Conservation (phyloP, 2,113 vertebrate genomes). For the Cynoglossus semilaevis region DNA sequence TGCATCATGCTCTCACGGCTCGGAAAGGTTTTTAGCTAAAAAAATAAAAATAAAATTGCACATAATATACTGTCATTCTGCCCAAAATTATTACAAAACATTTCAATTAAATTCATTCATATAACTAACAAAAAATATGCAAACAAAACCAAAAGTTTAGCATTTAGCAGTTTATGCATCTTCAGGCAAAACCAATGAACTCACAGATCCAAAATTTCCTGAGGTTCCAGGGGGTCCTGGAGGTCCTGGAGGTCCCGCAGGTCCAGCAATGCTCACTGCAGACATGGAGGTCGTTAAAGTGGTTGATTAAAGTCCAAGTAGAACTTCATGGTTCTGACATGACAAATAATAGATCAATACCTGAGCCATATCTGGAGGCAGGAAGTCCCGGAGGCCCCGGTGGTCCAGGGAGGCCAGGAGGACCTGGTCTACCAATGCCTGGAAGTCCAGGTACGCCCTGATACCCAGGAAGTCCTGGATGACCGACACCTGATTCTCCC, state of each 20-base stretch:
- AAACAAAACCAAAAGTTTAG: too few relatives aligned
- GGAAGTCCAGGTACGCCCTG: slow-evolving; percentile 86
- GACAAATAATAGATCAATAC: slow-evolving; percentile 48
- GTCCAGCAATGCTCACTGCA: slow-evolving; percentile 78
- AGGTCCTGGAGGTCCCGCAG: slow-evolving; percentile 87
- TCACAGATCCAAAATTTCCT: slow-evolving; percentile 77
- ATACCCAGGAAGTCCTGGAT: slow-evolving; percentile 82
- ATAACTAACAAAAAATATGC: too few relatives aligned
- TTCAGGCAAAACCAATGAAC: too few relatives aligned
- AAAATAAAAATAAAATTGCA: background rate
- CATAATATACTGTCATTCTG: background rate
- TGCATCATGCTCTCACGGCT: slow-evolving; percentile 82
- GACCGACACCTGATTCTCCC: slow-evolving; percentile 84
- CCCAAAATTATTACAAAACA: too few relatives aligned
- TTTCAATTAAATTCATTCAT: too few relatives aligned
- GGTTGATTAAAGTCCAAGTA: background rate
- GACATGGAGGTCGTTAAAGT: background rate
- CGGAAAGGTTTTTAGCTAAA: slow-evolving; percentile 76
- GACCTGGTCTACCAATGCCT: slow-evolving; percentile 85
- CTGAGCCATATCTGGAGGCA: slow-evolving; percentile 78
- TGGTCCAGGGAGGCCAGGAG: slow-evolving; percentile 84
- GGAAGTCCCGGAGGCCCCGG: slow-evolving; percentile 80
- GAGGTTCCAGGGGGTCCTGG: slow-evolving; percentile 68
- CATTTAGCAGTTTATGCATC: too few relatives aligned
- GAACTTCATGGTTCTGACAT: background rate